Base-by-base conservation (phyloP, 2,888 invertebrate species). In the Amphimallon solstitiale region DNA sequence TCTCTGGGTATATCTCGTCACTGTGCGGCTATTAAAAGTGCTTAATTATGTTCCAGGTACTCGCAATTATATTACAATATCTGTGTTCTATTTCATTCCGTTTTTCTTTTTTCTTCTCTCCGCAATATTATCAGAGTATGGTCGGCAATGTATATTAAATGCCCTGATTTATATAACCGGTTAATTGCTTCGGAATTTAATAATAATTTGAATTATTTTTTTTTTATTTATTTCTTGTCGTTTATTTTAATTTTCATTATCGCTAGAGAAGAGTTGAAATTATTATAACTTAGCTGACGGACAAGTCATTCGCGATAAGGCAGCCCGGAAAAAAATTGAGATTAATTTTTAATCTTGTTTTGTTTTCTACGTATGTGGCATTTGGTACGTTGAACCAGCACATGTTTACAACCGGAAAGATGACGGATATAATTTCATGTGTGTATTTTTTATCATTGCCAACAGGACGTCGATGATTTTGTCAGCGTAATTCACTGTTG, bases 21-120 rank as follows among this genome's bases (percentile, higher is more conserved):
- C n/a, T n/a, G 65, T 68, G 66, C 65, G 29, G 9, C 68, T 70
- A 68, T 67, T 67, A 66, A 65, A 29, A 51, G 60, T 54, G 52
- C 62, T 64, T 70, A 70, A 70, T 70, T 70, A 68, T 67, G 68
- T 70, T 29, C 66, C 68, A 62, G 38, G 38, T 38, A 54, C 29
- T 38, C 6, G 21, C 38, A 19, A 54, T 54, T 54, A 54, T 38
- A 38, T 45, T 45, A 29, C 29, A 5, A 15, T 38, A 38, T 54
- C 54, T 54, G 54, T 54, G 54, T 54, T 38, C 54, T 21, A 54
- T 19, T 54, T 54, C 38, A 21, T 14, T 15, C n/a, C 19, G 19
- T 54, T 37, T 15, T 34, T 35, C 14, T n/a, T 29, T 29, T 29
- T n/a, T n/a, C n/a, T n/a, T n/a, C n/a, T n/a, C n/a, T n/a, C n/a